Conservation (phyloP, 2,888 invertebrate genomes). For the Trisateles emortualis region DNA sequence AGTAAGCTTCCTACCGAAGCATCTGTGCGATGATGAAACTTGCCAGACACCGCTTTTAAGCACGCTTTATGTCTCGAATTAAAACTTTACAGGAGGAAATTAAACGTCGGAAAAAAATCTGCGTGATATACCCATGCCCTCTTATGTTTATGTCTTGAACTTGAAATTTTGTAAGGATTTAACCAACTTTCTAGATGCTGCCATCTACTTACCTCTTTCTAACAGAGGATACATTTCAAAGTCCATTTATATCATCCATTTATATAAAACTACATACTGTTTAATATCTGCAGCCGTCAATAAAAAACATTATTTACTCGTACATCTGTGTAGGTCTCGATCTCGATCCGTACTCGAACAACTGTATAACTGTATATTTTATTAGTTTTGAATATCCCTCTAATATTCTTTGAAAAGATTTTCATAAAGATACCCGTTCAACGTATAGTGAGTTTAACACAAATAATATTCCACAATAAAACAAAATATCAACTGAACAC, state of each 20-base stretch:
- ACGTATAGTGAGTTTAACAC: conserved; percentile 1
- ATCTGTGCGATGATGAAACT: conserved; percentile 85
- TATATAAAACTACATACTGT: too few species aligned
- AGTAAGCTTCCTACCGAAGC: conserved; percentile 85
- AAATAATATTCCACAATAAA: conserved; percentile 21
- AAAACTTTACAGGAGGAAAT: conserved; percentile 85
- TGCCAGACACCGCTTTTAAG: conserved; percentile 85
- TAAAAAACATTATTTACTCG: too few species aligned
- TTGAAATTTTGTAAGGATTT: conserved; percentile 15
- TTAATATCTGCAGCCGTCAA: too few species aligned
- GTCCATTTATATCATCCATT: too few species aligned
- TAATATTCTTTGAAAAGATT: conserved; percentile 1
- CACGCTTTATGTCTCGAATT: conserved; percentile 83
- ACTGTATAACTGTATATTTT: too few species aligned
- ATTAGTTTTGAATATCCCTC: too few species aligned
- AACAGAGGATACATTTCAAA: neutral
- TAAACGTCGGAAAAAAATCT: conserved; percentile 78
- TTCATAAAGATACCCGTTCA: neutral
- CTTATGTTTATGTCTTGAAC: conserved; percentile 17
- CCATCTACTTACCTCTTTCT: neutral
- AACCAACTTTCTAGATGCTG: conserved; percentile 11
- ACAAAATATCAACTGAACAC: conserved; percentile 22
- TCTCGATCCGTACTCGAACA: too few species aligned
- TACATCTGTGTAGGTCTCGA: too few species aligned
- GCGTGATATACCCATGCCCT: conserved; percentile 48